Percentiles rank a stretch among this genome's conserved stretches.
phyloP scores from a whole-genome alignment of 2,797 vertebrate genomes.

The Enteromius treurensis region DNA sequence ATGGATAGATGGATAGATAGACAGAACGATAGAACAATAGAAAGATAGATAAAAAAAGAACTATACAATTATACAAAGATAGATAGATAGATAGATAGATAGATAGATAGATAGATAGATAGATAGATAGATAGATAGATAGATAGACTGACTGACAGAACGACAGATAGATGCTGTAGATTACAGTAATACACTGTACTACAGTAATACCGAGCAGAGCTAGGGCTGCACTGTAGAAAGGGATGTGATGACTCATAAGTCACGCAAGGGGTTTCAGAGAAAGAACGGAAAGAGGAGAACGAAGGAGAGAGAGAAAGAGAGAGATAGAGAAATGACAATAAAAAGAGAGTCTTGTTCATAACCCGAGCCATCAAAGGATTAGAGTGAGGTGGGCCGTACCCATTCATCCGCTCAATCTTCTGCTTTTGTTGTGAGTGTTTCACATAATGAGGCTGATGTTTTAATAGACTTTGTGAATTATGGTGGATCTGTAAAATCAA shows the following conservation, averaged over 20 bases:
- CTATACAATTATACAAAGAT: not conserved
- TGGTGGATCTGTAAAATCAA: slow-evolving; percentile 11
- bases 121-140: not conserved
- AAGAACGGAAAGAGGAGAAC: not conserved
- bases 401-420: slow-evolving; percentile 27
- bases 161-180: not conserved
- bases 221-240: slow-evolving; percentile 16
- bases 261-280: slow-evolving; percentile 31
- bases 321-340: slow-evolving; percentile 3
- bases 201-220: slow-evolving; percentile 20
- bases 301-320: slow-evolving; percentile 22
- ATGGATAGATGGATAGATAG: not conserved
- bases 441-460: slow-evolving; percentile 21
- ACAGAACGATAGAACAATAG: not conserved
- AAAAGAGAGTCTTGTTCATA: slow-evolving; percentile 26
- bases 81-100: not conserved
- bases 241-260: slow-evolving; percentile 44
- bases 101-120: not conserved
- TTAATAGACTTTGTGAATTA: slow-evolving; percentile 29
- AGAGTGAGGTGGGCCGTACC: slow-evolving; percentile 21
- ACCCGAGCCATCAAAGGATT: slow-evolving; percentile 37
- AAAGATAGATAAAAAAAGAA: not conserved
- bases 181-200: no score
- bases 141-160: not conserved
- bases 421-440: slow-evolving; percentile 19